A percentile compares a stretch with the other conserved stretches of the same genome.
Conservation (phyloP, 2,797 vertebrate genomes). For the Heteromormyrus szaboi region DNA sequence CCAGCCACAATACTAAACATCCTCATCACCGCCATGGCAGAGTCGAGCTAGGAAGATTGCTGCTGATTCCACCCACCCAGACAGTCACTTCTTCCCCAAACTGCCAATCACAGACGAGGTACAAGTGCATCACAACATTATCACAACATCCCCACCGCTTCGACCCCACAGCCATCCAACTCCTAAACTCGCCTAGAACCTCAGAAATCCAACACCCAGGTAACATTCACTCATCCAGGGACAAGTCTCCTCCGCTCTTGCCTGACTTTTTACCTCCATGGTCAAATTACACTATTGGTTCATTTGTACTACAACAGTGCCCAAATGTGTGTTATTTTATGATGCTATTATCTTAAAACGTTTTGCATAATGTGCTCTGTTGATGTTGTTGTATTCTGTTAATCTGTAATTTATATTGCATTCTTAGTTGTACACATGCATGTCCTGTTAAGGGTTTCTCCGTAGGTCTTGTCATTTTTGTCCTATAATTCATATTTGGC, state of each 20-base stretch:
- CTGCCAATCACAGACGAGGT: not conserved
- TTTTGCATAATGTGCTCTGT: not conserved
- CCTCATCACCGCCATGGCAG: not conserved
- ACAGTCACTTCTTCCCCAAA: not conserved
- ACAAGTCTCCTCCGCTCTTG: no score
- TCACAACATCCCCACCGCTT: not conserved
- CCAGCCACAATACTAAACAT: not conserved
- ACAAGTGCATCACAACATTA: not conserved
- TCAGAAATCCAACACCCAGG: not conserved
- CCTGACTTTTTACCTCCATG: no score
- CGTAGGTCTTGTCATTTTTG: not conserved
- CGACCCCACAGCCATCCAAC: not conserved
- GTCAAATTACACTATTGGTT: no score
- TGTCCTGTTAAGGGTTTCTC: not conserved
- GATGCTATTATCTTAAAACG: not conserved
- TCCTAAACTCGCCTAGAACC: not conserved
- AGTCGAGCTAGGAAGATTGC: not conserved
- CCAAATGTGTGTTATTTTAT: not conserved
- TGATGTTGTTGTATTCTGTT: not conserved
- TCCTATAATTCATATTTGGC: not conserved
- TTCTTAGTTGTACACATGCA: not conserved
- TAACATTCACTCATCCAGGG: not conserved
- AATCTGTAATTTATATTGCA: not conserved
- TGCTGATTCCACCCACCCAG: not conserved
- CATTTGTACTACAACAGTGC: not conserved